phyloP scores from a whole-genome alignment of 2,797 vertebrate genomes.

The Dryobates pubescens region DNA sequence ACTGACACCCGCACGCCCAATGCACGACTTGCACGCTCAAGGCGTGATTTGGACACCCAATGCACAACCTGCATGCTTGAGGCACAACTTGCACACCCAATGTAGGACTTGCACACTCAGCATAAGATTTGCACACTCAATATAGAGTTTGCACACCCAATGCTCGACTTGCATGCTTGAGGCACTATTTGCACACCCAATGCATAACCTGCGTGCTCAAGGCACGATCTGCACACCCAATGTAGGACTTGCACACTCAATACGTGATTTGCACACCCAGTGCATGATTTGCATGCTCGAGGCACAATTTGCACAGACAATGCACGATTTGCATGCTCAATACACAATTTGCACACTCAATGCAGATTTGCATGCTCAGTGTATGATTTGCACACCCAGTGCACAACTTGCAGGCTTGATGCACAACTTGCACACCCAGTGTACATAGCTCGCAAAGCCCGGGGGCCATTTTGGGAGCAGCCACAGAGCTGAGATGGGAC shows the following conservation, averaged over 20 bases:
- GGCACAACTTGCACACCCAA: background rate
- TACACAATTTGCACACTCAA: background rate
- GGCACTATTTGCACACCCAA: too few species aligned
- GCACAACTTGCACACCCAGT: background rate
- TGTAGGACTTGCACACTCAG: background rate
- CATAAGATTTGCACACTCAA: too few species aligned
- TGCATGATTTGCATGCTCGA: background rate
- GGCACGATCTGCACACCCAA: background rate
- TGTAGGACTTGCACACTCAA: background rate
- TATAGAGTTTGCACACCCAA: background rate
- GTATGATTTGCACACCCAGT: too few species aligned
- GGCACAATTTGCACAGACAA: too few species aligned
- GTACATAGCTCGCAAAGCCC: background rate
- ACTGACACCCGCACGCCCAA: background rate
- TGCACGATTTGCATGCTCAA: background rate
- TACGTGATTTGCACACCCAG: too few species aligned
- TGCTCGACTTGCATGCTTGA: background rate
- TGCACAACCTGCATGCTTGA: background rate
- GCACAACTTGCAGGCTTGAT: too few species aligned
- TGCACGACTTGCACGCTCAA: too few species aligned
- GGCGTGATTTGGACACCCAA: too few species aligned
- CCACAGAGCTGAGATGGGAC: background rate
- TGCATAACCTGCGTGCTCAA: background rate
- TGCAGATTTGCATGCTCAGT: background rate
- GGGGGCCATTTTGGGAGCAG: background rate